Percentiles rank a stretch among this genome's conserved stretches.
phyloP scores from a whole-genome alignment of 2,113 vertebrate genomes.

The Zosterops borbonicus region DNA sequence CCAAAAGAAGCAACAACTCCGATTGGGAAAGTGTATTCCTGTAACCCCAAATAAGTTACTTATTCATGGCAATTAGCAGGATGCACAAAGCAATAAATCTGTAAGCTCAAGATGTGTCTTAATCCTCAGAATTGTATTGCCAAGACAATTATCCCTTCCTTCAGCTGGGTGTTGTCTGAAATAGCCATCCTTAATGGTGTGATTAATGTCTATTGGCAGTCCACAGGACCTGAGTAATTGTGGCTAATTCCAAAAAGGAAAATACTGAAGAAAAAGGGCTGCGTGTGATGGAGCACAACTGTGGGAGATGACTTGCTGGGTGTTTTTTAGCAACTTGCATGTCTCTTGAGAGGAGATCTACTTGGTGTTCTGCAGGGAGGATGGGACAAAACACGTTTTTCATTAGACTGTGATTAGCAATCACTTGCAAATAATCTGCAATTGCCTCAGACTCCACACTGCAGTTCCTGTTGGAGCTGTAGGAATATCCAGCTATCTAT shows the following conservation, averaged over 20 bases:
- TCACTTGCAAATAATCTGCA: not conserved
- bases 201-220: not conserved
- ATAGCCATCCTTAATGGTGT: not conserved
- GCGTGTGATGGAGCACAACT: fast-evolving
- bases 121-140: not conserved
- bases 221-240: not conserved
- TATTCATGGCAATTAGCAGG: not conserved
- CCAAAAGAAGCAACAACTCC: not conserved
- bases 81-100: not conserved
- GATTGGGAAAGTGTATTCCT: not conserved
- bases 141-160: not conserved
- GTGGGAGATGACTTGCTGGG: not conserved
- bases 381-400: not conserved
- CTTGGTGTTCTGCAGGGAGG: not conserved
- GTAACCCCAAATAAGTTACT: not conserved
- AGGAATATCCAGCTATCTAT: not conserved
- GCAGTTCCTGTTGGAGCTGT: not conserved
- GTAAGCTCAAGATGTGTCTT: not conserved
- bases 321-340: not conserved
- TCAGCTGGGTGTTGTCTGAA: not conserved
- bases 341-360: not conserved
- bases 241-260: not conserved
- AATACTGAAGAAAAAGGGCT: not conserved
- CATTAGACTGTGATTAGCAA: not conserved
- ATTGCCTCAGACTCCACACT: not conserved